These are phyloP conservation scores for Octodon degus DNA, from an alignment of 2,113 vertebrate genomes.

Conservation along the genomic window DNA sequence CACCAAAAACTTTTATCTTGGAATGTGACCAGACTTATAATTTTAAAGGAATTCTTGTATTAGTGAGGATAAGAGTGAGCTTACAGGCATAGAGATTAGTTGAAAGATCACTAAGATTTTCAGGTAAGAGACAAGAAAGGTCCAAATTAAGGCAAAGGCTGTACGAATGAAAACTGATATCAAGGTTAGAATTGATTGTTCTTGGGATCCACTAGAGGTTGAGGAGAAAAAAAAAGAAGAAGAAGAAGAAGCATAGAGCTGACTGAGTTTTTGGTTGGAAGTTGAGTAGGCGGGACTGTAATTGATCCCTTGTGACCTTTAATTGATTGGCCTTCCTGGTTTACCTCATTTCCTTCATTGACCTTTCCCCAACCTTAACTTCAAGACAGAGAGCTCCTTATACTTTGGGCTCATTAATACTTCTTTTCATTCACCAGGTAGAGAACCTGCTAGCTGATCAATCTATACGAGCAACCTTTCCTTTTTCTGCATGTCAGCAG, in stretches of 20 bases:
- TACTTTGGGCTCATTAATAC: conserved; percentile 67
- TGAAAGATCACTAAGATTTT: conserved; percentile 53
- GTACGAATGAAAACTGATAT: conserved; percentile 19
- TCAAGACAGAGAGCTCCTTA: conserved; percentile 52
- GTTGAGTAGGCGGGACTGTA: neutral
- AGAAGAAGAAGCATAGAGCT: neutral
- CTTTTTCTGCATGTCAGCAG: conserved; percentile 70
- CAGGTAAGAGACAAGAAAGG: conserved; percentile 9
- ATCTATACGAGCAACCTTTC: conserved; percentile 54
- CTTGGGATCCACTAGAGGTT: neutral
- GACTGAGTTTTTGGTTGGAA: conserved; percentile 62
- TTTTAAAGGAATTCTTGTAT: conserved; percentile 54
- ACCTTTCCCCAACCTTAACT: conserved; percentile 64
- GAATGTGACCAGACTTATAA: neutral
- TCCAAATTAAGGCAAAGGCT: neutral
- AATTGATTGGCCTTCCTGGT: conserved; percentile 62
- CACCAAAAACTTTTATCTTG: conserved; percentile 6
- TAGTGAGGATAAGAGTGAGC: neutral
- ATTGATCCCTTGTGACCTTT: conserved; percentile 65
- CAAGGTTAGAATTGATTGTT: conserved; percentile 43
- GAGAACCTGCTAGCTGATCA: conserved; percentile 67
- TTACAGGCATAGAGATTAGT: conserved; percentile 24
- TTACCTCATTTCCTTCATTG: conserved; percentile 69
- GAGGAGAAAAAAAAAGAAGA: neutral
- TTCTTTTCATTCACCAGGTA: conserved; percentile 68